phyloP scores from a whole-genome alignment of 2,797 vertebrate species.

The Sebastes itinus region DNA sequence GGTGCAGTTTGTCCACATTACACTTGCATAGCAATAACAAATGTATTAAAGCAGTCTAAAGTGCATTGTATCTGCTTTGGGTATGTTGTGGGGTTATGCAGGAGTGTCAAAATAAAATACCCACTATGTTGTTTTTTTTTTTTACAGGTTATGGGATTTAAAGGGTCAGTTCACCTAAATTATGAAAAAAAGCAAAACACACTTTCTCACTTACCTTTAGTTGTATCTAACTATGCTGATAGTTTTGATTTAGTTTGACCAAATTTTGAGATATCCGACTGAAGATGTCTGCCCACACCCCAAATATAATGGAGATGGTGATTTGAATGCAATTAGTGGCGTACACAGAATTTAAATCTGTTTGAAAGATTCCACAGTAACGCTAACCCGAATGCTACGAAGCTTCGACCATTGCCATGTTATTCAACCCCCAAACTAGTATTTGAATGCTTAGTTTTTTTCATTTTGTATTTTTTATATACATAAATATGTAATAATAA shows the following conservation, averaged over 20 bases:
- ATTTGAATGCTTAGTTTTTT: no score
- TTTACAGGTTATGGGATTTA: neutral
- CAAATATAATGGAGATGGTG: neutral
- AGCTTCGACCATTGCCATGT: no score
- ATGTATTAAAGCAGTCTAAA: conserved; percentile 23
- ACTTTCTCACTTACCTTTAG: neutral
- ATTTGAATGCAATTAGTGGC: neutral
- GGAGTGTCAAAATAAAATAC: neutral
- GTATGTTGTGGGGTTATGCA: neutral
- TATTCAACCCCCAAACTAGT: no score
- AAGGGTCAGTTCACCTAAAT: neutral
- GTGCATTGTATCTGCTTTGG: neutral
- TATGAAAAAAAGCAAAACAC: neutral
- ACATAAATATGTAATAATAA: no score
- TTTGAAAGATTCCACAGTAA: neutral
- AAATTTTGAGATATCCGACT: neutral
- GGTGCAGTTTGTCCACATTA: conserved; percentile 31
- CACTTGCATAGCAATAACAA: conserved; percentile 21
- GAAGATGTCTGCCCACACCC: neutral
- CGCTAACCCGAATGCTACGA: no score
- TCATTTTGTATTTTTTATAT: no score
- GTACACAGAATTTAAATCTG: neutral
- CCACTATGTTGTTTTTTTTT: neutral
- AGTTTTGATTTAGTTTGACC: neutral
- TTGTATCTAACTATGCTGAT: neutral